Percentiles rank a stretch among this genome's conserved stretches.
These are phyloP conservation scores for Parthenolecanium corni DNA, from an alignment of 2,888 invertebrate species.

Conservation along the genomic window DNA sequence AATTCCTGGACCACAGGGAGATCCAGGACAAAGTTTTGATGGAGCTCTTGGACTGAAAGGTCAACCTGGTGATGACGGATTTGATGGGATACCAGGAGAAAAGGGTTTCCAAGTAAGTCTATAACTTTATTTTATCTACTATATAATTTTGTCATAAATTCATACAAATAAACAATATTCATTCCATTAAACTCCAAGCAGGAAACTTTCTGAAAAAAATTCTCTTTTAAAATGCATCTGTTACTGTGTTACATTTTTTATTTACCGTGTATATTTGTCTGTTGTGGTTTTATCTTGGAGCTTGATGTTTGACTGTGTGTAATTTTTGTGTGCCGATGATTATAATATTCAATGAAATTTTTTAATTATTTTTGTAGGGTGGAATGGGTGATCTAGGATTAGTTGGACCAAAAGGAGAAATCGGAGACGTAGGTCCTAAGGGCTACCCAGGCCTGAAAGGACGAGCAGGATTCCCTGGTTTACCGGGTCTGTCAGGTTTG, in stretches of 20 bases:
- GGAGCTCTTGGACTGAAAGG: conserved; percentile 43
- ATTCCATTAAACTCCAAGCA: too few species aligned
- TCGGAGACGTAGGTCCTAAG: conserved; percentile 42
- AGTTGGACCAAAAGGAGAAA: conserved; percentile 43
- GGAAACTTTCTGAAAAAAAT: neutral
- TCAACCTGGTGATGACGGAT: conserved; percentile 35
- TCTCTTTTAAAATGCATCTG: neutral
- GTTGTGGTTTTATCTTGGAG: neutral
- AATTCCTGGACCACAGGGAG: conserved; percentile 39
- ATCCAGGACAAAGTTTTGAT: conserved; percentile 39
- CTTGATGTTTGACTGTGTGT: neutral
- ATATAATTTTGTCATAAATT: too few species aligned
- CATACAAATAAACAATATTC: too few species aligned
- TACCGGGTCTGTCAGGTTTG: conserved; percentile 42
- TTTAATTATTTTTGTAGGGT: conserved; percentile 35
- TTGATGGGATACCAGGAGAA: conserved; percentile 42
- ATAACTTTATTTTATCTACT: neutral
- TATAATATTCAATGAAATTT: conserved; percentile 20
- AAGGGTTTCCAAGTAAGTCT: neutral
- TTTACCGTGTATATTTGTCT: too few species aligned
- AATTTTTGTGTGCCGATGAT: neutral
- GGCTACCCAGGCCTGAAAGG: conserved; percentile 41
- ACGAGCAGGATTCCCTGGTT: conserved; percentile 38
- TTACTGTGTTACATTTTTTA: neutral
- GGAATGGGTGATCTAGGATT: conserved; percentile 39